These are phyloP conservation scores for Urocyon cinereoargenteus DNA, from an alignment of 2,797 vertebrate genomes.

Conservation along the genomic window DNA sequence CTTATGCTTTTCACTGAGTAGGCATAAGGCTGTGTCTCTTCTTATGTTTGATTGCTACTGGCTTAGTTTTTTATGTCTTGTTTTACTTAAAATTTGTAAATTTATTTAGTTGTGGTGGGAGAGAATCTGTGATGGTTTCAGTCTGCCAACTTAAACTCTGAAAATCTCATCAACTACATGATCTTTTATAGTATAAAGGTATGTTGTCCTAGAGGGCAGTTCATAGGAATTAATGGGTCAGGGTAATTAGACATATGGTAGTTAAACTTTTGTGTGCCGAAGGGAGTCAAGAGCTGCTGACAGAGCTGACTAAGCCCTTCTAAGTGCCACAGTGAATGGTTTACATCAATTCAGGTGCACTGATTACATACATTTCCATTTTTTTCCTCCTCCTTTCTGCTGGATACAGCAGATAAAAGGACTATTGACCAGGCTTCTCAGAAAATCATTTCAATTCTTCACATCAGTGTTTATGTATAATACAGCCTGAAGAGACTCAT, in stretches of 20 bases:
- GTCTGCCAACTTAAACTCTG: conserved; percentile 12
- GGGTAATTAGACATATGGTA: not conserved
- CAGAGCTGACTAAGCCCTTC: not conserved
- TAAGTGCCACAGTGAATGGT: not conserved
- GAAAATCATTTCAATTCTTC: conserved; percentile 48
- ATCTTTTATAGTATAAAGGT: not conserved
- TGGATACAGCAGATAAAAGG: not conserved
- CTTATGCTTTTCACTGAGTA: not conserved
- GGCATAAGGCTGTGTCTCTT: not conserved
- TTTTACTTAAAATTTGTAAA: not conserved
- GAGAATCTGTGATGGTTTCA: not conserved
- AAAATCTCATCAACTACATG: not conserved
- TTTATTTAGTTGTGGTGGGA: conserved; percentile 4
- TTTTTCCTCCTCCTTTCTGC: not conserved
- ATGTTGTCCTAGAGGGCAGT: not conserved
- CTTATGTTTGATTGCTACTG: not conserved
- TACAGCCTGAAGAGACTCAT: not conserved
- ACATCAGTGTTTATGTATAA: not conserved
- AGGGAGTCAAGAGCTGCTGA: not conserved
- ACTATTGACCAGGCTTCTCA: not conserved
- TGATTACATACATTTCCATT: not conserved
- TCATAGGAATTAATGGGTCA: not conserved
- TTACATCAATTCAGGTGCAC: not conserved
- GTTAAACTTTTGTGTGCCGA: not conserved
- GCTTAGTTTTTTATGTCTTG: not conserved